Evolutionary conservation across 2,797 vertebrate species (phyloP).

Genomic region (Amblyraja radiata): DNA sequence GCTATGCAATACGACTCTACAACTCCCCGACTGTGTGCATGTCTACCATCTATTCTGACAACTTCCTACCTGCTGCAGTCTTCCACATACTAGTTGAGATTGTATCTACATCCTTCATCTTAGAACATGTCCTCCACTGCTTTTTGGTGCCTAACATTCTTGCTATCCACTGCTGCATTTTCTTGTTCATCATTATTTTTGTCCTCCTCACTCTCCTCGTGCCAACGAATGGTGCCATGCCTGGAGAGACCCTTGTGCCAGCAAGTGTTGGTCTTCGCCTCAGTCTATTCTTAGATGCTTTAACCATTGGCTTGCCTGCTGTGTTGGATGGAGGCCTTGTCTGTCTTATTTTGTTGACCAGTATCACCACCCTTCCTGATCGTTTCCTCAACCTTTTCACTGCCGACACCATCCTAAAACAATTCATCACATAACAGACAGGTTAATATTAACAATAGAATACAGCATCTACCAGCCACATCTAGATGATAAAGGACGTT

Average conservation of each 20-base stretch:
- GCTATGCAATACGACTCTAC: too few relatives aligned
- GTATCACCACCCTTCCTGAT: not conserved
- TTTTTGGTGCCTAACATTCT: not conserved
- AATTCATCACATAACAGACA: not conserved
- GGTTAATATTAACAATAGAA: not conserved
- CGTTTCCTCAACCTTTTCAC: not conserved
- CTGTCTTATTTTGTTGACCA: not conserved
- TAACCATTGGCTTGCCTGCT: not conserved
- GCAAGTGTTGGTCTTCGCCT: not conserved
- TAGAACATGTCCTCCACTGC: not conserved
- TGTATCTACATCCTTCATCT: not conserved
- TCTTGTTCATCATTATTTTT: not conserved
- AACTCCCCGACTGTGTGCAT: not conserved
- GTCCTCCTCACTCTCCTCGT: not conserved
- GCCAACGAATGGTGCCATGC: not conserved
- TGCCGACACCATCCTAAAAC: conserved; percentile 8
- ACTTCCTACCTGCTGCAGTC: not conserved
- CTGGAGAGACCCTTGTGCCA: not conserved
- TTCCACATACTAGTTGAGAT: not conserved
- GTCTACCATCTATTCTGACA: not conserved
- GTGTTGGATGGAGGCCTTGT: not conserved
- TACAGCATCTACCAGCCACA: not conserved
- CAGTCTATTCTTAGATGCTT: not conserved
- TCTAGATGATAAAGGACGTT: not conserved
- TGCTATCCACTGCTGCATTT: not conserved